phyloP scores from a whole-genome alignment of 2,113 vertebrate species.

The Pituophis catenifer region DNA sequence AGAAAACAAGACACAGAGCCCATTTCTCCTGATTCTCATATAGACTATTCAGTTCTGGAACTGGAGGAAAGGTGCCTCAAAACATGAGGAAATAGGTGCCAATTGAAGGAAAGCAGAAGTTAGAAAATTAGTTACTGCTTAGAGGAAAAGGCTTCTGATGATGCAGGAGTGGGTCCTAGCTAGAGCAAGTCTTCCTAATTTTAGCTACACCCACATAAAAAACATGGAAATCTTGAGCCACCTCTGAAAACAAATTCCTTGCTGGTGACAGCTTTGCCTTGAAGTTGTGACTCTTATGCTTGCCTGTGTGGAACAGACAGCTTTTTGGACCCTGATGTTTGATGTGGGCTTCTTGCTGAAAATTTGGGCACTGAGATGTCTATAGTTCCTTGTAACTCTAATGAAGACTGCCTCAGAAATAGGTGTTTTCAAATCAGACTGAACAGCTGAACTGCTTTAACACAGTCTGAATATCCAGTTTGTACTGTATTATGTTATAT shows the following conservation, averaged over 20 bases:
- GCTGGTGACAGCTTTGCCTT: neutral
- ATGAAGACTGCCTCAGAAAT: neutral
- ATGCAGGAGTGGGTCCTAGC: neutral
- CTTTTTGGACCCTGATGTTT: neutral
- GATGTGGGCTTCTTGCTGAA: neutral
- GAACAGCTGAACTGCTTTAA: neutral
- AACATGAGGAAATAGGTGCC: neutral
- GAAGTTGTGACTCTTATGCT: neutral
- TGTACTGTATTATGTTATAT: too few species aligned
- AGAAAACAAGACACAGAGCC: neutral
- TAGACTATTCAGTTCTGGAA: neutral
- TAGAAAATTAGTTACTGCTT: neutral
- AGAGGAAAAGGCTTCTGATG: neutral
- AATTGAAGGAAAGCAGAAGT: neutral
- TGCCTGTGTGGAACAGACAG: neutral
- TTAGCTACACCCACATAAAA: neutral
- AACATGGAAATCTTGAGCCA: neutral
- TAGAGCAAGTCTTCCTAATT: neutral
- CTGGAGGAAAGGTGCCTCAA: neutral
- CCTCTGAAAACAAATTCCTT: neutral
- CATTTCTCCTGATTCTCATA: neutral
- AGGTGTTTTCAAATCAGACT: neutral
- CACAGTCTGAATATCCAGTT: neutral
- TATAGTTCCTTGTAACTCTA: neutral
- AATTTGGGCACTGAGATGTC: neutral